phyloP scores from a whole-genome alignment of 1,140 invertebrate species.

The Orius insidiosus region DNA sequence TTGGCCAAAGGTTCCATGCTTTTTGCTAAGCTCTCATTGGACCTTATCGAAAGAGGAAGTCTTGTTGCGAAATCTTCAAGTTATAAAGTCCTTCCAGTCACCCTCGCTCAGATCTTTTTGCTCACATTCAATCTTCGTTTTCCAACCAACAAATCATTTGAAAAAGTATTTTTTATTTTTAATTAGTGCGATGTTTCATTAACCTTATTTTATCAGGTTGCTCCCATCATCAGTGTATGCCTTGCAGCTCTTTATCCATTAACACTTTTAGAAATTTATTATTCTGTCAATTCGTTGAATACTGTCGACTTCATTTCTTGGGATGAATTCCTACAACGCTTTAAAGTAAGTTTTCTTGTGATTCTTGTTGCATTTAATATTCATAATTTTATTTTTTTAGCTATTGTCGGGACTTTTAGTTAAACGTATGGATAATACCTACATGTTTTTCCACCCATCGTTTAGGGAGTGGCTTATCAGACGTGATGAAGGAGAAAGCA shows the following conservation, averaged over 20 bases:
- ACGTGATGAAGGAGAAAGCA: constrained; percentile 72
- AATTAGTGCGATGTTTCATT: too few species aligned
- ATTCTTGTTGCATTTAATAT: too few species aligned
- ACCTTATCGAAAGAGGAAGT: constrained; percentile 81
- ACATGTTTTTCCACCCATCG: constrained; percentile 93
- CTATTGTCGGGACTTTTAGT: constrained; percentile 69
- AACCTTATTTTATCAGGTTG: too few species aligned
- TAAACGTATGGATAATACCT: constrained; percentile 75
- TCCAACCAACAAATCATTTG: constrained; percentile 74
- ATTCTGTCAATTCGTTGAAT: constrained; percentile 75
- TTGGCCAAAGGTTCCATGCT: constrained; percentile 78
- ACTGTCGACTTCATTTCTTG: constrained; percentile 62
- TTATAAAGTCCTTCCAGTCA: constrained; percentile 84
- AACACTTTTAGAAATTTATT: constrained; percentile 78
- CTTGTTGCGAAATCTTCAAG: constrained; percentile 83
- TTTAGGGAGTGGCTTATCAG: constrained; percentile 91
- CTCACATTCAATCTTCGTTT: constrained; percentile 87
- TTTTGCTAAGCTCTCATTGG: constrained; percentile 80
- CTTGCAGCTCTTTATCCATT: constrained; percentile 79
- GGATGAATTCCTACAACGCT: constrained; percentile 74
- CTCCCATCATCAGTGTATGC: constrained; percentile 69
- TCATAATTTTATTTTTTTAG: constrained; percentile 23
- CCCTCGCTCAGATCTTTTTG: constrained; percentile 79
- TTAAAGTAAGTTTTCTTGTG: too few species aligned
- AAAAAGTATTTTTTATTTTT: too few species aligned